Base-by-base conservation (phyloP, 64 coral and sea anemone species). In the Trachythela sp. region DNA sequence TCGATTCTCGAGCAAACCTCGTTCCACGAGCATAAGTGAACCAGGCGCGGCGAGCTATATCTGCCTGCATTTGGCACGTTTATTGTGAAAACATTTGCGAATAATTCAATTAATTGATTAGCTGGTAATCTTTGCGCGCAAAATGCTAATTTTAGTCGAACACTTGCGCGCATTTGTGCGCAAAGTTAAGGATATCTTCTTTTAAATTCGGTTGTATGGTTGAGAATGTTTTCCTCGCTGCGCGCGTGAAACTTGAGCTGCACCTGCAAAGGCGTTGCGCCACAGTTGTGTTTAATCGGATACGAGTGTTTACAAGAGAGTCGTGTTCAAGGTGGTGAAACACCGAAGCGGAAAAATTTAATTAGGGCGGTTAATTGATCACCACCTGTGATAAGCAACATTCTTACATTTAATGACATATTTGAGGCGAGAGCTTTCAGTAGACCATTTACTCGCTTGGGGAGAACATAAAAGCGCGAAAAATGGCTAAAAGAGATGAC, bases 21-120 rank as follows among this genome's bases (percentile, higher is more conserved):
- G 42, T 45, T 45, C 42, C 42, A 11, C 42, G 42, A 45, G 42
- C 42, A 45, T 45, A n/a, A n/a, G n/a, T n/a, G n/a, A 9, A 22
- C 51, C 51, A n/a, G n/a, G 30, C 30, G 59, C 59, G 20, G 59
- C 18, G 59, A 22, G 15, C 5, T 37, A 36, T 80, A 36, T 80
- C 75, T 30, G 75, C 20, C 0, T 10, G 20, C 9, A 36, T 3
- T 80, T 37, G 75, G 8, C 9, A 0, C 9, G 0, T 80, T 80
- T 36, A 36, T 39, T 80, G 30, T 80, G 27, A 80, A 80, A 80
- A 80, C 33, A 80, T 80, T 80, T 15, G 75, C 75, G 75, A 80
- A 37, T 80, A 80, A 80, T 80, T 80, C 75, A 80, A 80, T 80
- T 80, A 80, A 34, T 80, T 38, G 75, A 80, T 80, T 80, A 80